Base-by-base conservation (phyloP, 1,140 invertebrate species). In the Microvelia longipes region DNA sequence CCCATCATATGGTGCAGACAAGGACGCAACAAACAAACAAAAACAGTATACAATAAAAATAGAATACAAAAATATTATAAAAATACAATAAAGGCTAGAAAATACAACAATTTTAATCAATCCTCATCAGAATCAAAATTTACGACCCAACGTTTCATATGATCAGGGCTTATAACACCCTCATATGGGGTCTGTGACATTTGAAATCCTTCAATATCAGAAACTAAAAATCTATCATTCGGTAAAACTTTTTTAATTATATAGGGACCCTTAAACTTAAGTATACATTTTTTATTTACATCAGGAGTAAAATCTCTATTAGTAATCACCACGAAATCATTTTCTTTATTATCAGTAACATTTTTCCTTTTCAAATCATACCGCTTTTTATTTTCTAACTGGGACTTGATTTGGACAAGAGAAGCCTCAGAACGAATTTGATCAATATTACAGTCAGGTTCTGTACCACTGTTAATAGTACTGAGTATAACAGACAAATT, bases 301-400 rank as follows among this genome's bases (percentile, higher is more conserved):
- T 50, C 19, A 50, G 35, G 35, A 19, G 35, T 68, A 1, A 68
- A 64, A 63, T 67, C 66, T 62, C 62, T n/a, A 29, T 71, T 71
- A 27, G 25, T 28, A 0, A 71, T 64, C 25, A 71, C 28, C 13
- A 71, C 70, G 15, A 71, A 65, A 28, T 71, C 70, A 64, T 66
- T 61, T n/a, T 64, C 67, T 27, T 68, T 29, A 50, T 71, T 68
- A 19, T 26, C 28, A 25, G 60, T 28, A 26, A 28, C 66, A n/a
- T 24, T 29, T 27, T 68, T 67, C 15, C 29, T 65, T 35, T 68
- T 68, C 5, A 30, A 0, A 28, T 68, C 70, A 68, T 50, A 71
- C n/a, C 64, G 27, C 13, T 63, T 50, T 28, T 68, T 65, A 25
- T 68, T 68, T 11, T 71, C 30, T 26, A 1, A 1, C 27, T 71